Evolutionary conservation across 2,113 vertebrate genomes (phyloP), one percentile per base, ranked within the genome.

Genomic region (Pangasianodon gigas): DNA sequence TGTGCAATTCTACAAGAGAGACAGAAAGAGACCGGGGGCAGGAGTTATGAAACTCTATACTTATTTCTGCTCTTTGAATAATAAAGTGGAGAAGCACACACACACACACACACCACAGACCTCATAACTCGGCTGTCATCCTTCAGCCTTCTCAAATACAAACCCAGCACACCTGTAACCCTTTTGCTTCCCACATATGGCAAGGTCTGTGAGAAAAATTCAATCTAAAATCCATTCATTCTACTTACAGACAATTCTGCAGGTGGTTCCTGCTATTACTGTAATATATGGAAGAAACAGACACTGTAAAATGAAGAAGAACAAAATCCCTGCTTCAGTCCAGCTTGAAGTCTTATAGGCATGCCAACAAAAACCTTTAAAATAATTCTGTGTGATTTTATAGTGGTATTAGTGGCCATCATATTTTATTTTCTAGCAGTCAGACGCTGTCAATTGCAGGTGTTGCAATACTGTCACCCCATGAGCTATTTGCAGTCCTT

Each of bases 191-290:
- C 71, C 82, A 90, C 89, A 95, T 41, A 90, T 58, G 84, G 58
- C 90, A 90, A 95, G 86, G 85, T 93, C 94, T 94, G 95, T 93
- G 92, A 86, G 93, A 93, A 75, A 89, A 89, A 89, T 81, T 80
- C n/a, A 46, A 86, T 80, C 74, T 86, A 86, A 89, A 89, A 69
- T 89, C 60, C 84, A 89, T 89, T 80, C 32, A 86, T 89, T 79
- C 26, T 71, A 52, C 82, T 82, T 24, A 52, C 41, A 79, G 62
- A 65, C 18, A 32, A 26, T 80, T 89, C 83, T 67, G 41, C 71
- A 86, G 74, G 84, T 67, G 89, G 60, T 85, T 84, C 65, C 46
- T 81, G 60, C 69, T 86, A 82, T 87, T 86, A 90, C 84, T 69
- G 60, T 46, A 90, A 86, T n/a, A 58, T 41, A 87, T 71, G 44